Evolutionary conservation across 2,797 vertebrate genomes (phyloP), one percentile per base, ranked within the genome.

Genomic region (Periophthalmus magnuspinnatus): DNA sequence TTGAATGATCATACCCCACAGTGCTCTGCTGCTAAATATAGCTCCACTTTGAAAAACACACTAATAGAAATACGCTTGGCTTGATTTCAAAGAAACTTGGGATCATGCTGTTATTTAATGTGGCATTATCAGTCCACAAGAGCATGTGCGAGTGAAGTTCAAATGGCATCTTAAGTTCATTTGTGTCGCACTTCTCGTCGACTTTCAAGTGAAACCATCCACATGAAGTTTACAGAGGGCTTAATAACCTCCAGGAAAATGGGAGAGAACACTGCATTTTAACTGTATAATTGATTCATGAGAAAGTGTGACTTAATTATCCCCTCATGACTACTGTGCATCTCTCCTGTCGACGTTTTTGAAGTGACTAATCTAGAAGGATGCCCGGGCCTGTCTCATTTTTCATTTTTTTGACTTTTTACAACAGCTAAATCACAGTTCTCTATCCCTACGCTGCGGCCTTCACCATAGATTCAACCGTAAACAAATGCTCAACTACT

Each of bases 251-350:
- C 71, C 67, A 70, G 70, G 67, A 70, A 81, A 82, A 78, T 74
- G 62, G 72, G 68, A 74, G 77, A 77, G 73, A 81, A 78, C 82
- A 72, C 80, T 76, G 71, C n/a, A 60, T 74, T 69, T 77, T 41
- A 34, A 24, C 62, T 82, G 58, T 60, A 60, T 67, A 76, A 83
- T 50, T 78, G 70, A 86, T 90, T 82, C 80, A 80, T 82, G 84
- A 74, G 84, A 81, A 81, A 87, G 80, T 72, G 34, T 84, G 82
- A 87, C 86, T 86, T 88, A 91, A 93, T 88, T 82, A 85, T 88
- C 78, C 75, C 36, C 71, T 45, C 11, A 55, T 52, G 19, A n/a
- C 19, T 9, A 21, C 50, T 9, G 19, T 21, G 50, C 50, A 50
- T 17, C 38, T 41, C 38, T 11, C 38, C 3, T 3, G 22, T 22